A percentile compares a stretch with the other conserved stretches of the same genome.
Evolutionary conservation across 2,888 invertebrate genomes (phyloP).

Genomic region (Caenorhabditis sp.): DNA sequence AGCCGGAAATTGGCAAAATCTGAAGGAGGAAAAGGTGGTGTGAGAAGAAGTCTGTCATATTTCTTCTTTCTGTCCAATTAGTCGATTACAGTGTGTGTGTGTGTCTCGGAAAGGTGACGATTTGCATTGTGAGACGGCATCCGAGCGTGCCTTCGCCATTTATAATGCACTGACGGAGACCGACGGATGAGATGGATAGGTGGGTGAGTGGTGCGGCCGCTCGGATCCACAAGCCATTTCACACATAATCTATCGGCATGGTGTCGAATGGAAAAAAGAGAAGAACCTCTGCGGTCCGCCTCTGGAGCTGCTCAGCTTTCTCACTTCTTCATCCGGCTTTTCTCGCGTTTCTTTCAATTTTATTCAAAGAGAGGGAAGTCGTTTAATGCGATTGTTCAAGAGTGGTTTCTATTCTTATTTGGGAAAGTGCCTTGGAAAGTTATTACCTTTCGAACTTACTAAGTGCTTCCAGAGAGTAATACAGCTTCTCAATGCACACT

Average conservation of each 20-base stretch:
- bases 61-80: conserved; percentile 26
- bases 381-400: conserved; percentile 7
- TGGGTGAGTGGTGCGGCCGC: neutral
- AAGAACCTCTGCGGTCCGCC: conserved; percentile 39
- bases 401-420: conserved; percentile 15
- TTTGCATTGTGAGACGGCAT: conserved; percentile 45
- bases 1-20: too few relatives aligned
- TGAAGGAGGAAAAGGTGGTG: neutral
- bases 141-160: conserved; percentile 46
- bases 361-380: neutral
- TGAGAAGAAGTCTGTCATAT: neutral
- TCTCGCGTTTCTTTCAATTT: conserved; percentile 34
- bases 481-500: too few relatives aligned
- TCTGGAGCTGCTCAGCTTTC: neutral
- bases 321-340: conserved; percentile 49
- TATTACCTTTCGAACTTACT: neutral
- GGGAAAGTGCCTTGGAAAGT: conserved; percentile 33
- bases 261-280: conserved; percentile 5
- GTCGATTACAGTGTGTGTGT: conserved; percentile 6
- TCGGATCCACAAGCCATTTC: conserved; percentile 39
- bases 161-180: conserved; percentile 40
- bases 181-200: conserved; percentile 30
- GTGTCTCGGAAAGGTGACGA: conserved; percentile 38
- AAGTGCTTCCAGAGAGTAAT: too few relatives aligned
- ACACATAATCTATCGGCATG: conserved; percentile 51